Base-by-base conservation (phyloP, 2,888 invertebrate genomes). In the Caenorhabditis sp. region DNA sequence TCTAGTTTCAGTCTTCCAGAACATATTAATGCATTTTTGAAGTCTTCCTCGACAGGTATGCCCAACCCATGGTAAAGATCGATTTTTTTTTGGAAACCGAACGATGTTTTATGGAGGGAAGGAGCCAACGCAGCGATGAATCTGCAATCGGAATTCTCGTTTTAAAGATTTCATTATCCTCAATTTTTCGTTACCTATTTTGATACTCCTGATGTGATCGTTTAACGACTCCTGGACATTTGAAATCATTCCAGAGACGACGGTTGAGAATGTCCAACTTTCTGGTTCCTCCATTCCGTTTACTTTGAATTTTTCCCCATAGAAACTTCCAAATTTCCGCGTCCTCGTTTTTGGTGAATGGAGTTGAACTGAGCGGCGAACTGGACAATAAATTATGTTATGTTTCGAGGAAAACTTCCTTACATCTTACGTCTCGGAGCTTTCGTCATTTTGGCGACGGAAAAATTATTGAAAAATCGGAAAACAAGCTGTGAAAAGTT, bases 261-360 rank as follows among this genome's bases (percentile, higher is more conserved):
- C 22, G 10, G 1, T 6, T 38, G 16, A 47, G n/a, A 12, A 26
- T 28, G 1, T 44, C 44, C 1, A 44, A 8, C 14, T 63, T 63
- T 41, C 10, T 24, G 38, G 22, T 41, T 16, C 6, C 24, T 63
- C 41, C 26, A 26, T 6, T n/a, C 7, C 2, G 5, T 16, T 0
- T 4, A 26, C 28, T 44, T 16, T n/a, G 22, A 7, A 26, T 44
- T 44, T 63, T 63, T 26, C n/a, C 26, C 8, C 16, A 10, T 16
- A 63, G 14, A 63, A 63, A 63, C 44, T 8, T 12, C 63, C 63
- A 63, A 24, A 63, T 44, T 7, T 44, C 63, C n/a, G 5, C 0
- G 14, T 63, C 63, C 26, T 63, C 63, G 3, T 44, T 8, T 26
- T 26, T 26, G 0, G 51, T 24, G 51, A 54, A 24, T 2, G 49